Evolutionary conservation across 23 tunicate species (phyloP).

Genomic region (Diplosoma virens): DNA sequence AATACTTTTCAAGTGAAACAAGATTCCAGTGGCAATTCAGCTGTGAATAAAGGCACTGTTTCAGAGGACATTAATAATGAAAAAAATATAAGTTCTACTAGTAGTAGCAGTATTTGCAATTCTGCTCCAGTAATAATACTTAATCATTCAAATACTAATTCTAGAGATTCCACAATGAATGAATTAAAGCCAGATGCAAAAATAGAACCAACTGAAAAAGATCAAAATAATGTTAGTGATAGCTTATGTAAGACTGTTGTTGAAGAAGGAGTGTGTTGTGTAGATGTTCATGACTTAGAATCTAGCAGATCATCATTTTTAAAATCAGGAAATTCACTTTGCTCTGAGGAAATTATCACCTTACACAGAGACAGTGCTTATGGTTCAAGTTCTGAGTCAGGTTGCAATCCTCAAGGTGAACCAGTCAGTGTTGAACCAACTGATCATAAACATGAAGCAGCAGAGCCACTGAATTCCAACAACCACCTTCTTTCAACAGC

Average conservation of each 20-base stretch:
- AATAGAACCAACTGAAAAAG: no score
- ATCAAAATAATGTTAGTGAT: no score
- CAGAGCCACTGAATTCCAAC: slow-evolving; percentile 12
- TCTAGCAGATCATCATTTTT: neutral
- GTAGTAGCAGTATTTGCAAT: neutral
- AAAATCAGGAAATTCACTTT: neutral
- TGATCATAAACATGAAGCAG: no score
- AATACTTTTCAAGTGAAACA: neutral
- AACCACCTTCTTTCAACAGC: neutral
- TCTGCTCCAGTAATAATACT: neutral
- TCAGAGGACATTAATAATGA: neutral
- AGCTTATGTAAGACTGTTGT: no score
- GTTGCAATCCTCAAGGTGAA: no score
- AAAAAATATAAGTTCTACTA: neutral
- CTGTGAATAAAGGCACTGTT: no score
- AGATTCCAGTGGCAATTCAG: no score
- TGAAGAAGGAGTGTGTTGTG: neutral
- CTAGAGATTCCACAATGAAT: neutral
- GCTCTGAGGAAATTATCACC: neutral
- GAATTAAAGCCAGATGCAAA: neutral
- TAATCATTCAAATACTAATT: neutral
- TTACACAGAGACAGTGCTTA: slow-evolving; percentile 72
- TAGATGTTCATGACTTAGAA: neutral
- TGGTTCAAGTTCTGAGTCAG: slow-evolving; percentile 62
- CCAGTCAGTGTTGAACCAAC: no score